phyloP scores from a whole-genome alignment of 1,140 invertebrate genomes.

The Trichogramma pretiosum region DNA sequence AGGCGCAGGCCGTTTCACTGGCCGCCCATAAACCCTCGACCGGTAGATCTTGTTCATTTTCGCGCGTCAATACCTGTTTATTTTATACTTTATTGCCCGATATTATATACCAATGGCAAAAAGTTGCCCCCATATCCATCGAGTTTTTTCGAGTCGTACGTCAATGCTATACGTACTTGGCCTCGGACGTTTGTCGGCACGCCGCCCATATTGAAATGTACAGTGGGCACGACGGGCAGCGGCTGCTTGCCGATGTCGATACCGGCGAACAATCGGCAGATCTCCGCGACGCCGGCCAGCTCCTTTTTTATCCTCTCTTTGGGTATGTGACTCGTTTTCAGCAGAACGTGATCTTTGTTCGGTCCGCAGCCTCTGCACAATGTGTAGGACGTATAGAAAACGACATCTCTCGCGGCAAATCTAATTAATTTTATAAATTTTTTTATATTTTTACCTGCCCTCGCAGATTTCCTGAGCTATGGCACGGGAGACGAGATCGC shows the following conservation, averaged over 20 bases:
- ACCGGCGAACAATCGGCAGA: constrained; percentile 78
- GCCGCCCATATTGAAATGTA: constrained; percentile 88
- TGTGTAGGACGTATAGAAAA: too few species aligned
- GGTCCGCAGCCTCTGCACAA: constrained; percentile 59
- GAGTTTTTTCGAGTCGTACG: too few species aligned
- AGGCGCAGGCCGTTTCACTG: constrained; percentile 48
- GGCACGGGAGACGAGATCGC: constrained; percentile 74
- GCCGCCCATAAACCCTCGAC: constrained; percentile 46
- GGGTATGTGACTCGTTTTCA: constrained; percentile 73
- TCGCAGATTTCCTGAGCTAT: constrained; percentile 80
- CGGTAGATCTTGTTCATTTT: constrained; percentile 48
- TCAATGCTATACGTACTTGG: constrained; percentile 47
- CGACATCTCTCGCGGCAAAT: neutral
- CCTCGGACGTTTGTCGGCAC: constrained; percentile 75
- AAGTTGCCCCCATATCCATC: neutral
- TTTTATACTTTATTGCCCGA: neutral
- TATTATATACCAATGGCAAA: neutral
- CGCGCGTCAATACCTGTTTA: constrained; percentile 46
- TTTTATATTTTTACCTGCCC: constrained; percentile 56
- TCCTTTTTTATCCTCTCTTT: constrained; percentile 56
- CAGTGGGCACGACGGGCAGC: constrained; percentile 79
- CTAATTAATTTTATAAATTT: too few species aligned
- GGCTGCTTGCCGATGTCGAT: constrained; percentile 76
- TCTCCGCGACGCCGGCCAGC: constrained; percentile 56
- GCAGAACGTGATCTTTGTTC: constrained; percentile 72